Conservation (phyloP, 2,888 invertebrate species). For the Nezara viridula region DNA sequence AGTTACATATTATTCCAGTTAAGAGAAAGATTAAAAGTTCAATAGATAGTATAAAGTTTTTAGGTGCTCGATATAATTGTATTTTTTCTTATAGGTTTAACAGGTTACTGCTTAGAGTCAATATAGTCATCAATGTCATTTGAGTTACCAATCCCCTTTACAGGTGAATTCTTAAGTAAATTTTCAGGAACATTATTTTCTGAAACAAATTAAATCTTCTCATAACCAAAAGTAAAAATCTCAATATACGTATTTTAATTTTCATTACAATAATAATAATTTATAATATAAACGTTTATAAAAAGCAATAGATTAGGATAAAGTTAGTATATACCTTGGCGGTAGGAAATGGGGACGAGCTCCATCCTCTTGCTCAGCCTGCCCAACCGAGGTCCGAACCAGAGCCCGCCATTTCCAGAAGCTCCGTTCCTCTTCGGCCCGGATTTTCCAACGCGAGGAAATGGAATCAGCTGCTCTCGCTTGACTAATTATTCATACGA, state of each 20-base stretch:
- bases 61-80: background rate
- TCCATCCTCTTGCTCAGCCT: conserved; percentile 69
- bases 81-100: background rate
- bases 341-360: conserved; percentile 37
- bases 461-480: conserved; percentile 70
- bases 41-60: background rate
- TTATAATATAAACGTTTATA: background rate
- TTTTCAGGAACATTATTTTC: conserved; percentile 3
- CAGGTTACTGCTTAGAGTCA: background rate
- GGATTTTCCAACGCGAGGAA: conserved; percentile 71
- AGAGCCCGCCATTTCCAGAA: conserved; percentile 72
- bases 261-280: too few relatives aligned
- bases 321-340: background rate
- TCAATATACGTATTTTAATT: too few relatives aligned
- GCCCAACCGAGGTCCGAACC: conserved; percentile 80
- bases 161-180: background rate
- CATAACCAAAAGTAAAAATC: background rate
- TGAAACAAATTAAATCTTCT: background rate
- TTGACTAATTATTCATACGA: conserved; percentile 65
- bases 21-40: background rate
- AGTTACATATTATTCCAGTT: background rate
- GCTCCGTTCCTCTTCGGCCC: conserved; percentile 65
- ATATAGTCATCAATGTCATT: conserved; percentile 2
- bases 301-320: background rate
- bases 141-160: background rate